Base-by-base conservation (phyloP, 92 coral and sea anemone genomes). In the Epizoanthus illoricatus region DNA sequence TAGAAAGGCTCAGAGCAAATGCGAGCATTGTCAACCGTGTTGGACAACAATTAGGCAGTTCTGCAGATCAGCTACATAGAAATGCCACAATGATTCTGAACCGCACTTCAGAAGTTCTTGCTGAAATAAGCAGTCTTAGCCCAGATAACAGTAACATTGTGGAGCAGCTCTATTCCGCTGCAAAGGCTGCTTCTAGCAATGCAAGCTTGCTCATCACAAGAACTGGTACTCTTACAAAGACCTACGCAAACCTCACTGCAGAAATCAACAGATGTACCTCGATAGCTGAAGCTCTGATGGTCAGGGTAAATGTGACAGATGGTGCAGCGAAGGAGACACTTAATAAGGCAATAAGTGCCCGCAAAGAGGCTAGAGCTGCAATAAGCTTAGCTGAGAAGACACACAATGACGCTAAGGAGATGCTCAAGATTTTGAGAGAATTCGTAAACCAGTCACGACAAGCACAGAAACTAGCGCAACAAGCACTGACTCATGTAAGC, bases 311-410 rank as follows among this genome's bases (percentile, higher is more conserved):
- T 9, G 55, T 67, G 13, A 63, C 80, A 12, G 86, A 86, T 12
- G 61, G 21, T 17, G 28, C 63, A 11, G 94, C 91, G 2, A 78
- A 61, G n/a, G 75, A 71, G n/a, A 84, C 92, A 18, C 87, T 96
- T 12, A 75, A 9, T 68, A 92, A 93, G 71, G 97, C 94, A 4
- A 75, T 56, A 2, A 75, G 84, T 17, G 95, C 94, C 9, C 88
- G 67, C 49, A 56, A 66, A 28, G 87, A 89, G 76, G 98, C 96
- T 0, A 85, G 42, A 11, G 76, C 80, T 40, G 98, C 99, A 6
- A 88, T 89, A 10, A 84, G 84, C n/a, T 87, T 92, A 49, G 94
- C 99, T 19, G 76, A 52, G n/a, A 86, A 85, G 69, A 91, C 94
- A 13, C 89, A 89, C 74, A 56, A 83, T 18, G 98, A 96, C 71